Percentiles rank a stretch among this genome's conserved stretches.
phyloP scores from a whole-genome alignment of 1,140 invertebrate genomes.

The Procambarus clarkii region DNA sequence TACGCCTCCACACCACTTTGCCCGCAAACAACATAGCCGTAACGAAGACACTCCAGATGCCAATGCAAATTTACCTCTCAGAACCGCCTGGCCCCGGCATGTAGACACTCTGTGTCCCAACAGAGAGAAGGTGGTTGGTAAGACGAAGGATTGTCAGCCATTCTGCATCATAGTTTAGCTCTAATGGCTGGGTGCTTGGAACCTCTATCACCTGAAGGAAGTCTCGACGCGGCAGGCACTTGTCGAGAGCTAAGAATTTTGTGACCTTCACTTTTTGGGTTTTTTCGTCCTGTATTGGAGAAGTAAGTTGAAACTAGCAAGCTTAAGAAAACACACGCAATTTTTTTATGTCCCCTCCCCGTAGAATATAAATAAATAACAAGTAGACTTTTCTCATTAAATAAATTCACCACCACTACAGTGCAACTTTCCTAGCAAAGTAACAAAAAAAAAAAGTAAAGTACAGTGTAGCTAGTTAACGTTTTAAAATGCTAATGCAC shows the following conservation, averaged over 20 bases:
- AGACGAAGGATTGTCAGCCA: constrained; percentile 92
- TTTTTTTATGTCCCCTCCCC: neutral
- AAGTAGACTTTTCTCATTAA: neutral
- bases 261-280: constrained; percentile 78
- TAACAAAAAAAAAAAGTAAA: too few relatives aligned
- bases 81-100: constrained; percentile 86
- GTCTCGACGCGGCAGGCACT: constrained; percentile 86
- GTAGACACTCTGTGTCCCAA: constrained; percentile 83
- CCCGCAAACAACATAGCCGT: neutral
- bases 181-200: constrained; percentile 74
- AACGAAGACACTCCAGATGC: constrained; percentile 4
- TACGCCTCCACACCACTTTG: constrained; percentile 7
- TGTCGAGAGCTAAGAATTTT: constrained; percentile 96
- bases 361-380: neutral
- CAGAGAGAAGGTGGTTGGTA: constrained; percentile 91
- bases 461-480: too few relatives aligned
- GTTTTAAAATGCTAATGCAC: too few relatives aligned
- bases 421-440: too few relatives aligned
- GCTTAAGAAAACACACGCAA: neutral
- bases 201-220: constrained; percentile 76
- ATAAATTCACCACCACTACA: too few relatives aligned
- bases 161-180: constrained; percentile 91
- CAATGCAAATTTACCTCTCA: constrained; percentile 78
- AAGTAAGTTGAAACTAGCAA: constrained; percentile 46
- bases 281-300: constrained; percentile 51